phyloP scores from a whole-genome alignment of 2,888 invertebrate species.

The Bimastos eiseni region DNA sequence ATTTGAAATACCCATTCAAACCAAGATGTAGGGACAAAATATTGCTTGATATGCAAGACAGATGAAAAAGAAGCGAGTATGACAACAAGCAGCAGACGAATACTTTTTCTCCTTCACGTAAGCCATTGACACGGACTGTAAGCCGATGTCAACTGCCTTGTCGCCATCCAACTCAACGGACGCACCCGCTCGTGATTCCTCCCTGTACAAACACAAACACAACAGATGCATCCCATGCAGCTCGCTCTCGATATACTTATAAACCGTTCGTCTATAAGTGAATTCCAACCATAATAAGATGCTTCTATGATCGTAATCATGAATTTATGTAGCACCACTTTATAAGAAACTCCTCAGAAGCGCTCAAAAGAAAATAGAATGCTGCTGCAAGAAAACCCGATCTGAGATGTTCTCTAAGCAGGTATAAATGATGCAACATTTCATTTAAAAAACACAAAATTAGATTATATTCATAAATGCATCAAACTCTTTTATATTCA shows the following conservation, averaged over 20 bases:
- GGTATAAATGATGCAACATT: too few species aligned
- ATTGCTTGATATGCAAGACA: neutral
- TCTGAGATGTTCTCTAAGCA: too few species aligned
- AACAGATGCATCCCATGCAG: neutral
- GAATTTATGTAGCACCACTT: too few species aligned
- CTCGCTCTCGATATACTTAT: neutral
- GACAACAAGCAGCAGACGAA: neutral
- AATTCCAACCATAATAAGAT: neutral
- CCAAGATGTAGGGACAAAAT: neutral
- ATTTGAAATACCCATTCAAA: neutral
- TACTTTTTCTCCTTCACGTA: conserved; percentile 13
- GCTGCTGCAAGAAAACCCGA: too few species aligned
- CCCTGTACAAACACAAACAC: conserved; percentile 8
- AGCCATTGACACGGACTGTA: conserved; percentile 44
- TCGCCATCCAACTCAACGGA: conserved; percentile 41
- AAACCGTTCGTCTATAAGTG: neutral
- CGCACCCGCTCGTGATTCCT: neutral
- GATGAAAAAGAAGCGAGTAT: neutral
- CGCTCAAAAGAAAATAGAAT: too few species aligned
- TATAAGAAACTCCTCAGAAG: too few species aligned
- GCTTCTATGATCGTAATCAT: too few species aligned
- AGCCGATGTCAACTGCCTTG: conserved; percentile 54
- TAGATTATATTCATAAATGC: neutral
- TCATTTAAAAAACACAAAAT: neutral
- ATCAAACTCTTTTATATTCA: neutral